These are phyloP conservation scores for Macrosteles quadrilineatus DNA, from an alignment of 1,140 invertebrate species.

Conservation along the genomic window DNA sequence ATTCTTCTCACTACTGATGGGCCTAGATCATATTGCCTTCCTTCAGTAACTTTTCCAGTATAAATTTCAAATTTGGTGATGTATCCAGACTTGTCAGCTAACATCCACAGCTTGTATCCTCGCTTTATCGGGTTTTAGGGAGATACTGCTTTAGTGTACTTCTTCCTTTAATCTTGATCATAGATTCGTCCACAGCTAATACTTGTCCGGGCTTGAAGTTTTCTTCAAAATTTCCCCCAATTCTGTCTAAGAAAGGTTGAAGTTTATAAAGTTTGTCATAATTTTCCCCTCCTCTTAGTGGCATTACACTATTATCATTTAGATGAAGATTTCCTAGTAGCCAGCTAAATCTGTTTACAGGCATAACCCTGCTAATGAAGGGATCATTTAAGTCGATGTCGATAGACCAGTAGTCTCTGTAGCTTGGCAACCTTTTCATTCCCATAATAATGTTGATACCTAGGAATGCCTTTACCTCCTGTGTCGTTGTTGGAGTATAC, in stretches of 20 bases:
- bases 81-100: slow-evolving; percentile 32
- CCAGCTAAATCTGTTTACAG: slow-evolving; percentile 50
- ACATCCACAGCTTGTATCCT: slow-evolving; percentile 41
- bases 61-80: slow-evolving; percentile 38
- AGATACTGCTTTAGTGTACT: slow-evolving; percentile 42
- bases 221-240: slow-evolving; percentile 20
- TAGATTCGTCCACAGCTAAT: slow-evolving; percentile 42
- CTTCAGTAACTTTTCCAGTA: slow-evolving; percentile 35
- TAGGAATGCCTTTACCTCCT: slow-evolving; percentile 42
- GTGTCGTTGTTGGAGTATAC: slow-evolving; percentile 29
- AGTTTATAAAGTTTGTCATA: slow-evolving; percentile 45
- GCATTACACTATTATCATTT: slow-evolving; percentile 42
- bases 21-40: slow-evolving; percentile 32
- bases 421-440: slow-evolving; percentile 42
- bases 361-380: slow-evolving; percentile 48
- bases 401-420: slow-evolving; percentile 47
- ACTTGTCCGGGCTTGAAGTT: slow-evolving; percentile 28
- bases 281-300: slow-evolving; percentile 29
- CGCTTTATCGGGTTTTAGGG: slow-evolving; percentile 39
- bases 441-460: slow-evolving; percentile 42
- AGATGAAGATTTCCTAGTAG: slow-evolving; percentile 45
- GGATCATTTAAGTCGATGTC: slow-evolving; percentile 47
- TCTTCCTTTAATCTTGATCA: slow-evolving; percentile 43
- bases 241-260: slow-evolving; percentile 35
- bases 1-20: slow-evolving; percentile 37